Evolutionary conservation across 1,140 invertebrate genomes (phyloP), one percentile per base, ranked within the genome.

Genomic region (Galleria mellonella): DNA sequence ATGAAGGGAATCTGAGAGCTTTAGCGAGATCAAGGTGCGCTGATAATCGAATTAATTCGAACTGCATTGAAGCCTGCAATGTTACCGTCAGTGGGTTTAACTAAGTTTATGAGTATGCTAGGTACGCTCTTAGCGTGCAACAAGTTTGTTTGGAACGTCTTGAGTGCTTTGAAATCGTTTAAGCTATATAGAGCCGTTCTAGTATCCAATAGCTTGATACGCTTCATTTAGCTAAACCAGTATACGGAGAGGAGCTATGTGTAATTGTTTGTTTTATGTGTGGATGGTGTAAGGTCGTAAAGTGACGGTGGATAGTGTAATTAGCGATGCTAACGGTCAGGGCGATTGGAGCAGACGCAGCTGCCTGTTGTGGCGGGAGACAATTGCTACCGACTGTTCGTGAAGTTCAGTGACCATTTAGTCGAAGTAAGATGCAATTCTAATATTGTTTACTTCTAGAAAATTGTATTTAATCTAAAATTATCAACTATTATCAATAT

Each of bases 21-120:
- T 70, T 65, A 73, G 62, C 47, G 53, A 66, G 60, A 79, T 79
- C 67, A 74, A 77, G 77, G 77, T 82, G 77, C 68, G 62, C 66
- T 70, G 72, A 75, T 83, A 83, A 83, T 83, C 64, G 68, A 83
- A 82, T 83, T 79, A 83, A 79, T 78, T 72, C 69, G 58, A 62
- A 62, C 66, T 65, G 62, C 66, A 66, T 50, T 67, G 71, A 65
- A 76, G 72, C 67, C 67, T 57, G 67, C 67, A 60, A 66, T 68
- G 72, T 76, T 70, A 60, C 64, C 72, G 71, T 72, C 71, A 67
- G 67, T 72, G 64, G 60, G 66, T 73, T 70, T 81, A 81, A 81
- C 75, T 83, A 72, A 78, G 72, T 81, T 83, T 81, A 81, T 75
- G 74, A 76, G 51, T 79, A 79, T 74, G 73, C 63, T 62, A 65